Evolutionary conservation across 2,888 invertebrate species (phyloP).

Genomic region (Phortica okadai): DNA sequence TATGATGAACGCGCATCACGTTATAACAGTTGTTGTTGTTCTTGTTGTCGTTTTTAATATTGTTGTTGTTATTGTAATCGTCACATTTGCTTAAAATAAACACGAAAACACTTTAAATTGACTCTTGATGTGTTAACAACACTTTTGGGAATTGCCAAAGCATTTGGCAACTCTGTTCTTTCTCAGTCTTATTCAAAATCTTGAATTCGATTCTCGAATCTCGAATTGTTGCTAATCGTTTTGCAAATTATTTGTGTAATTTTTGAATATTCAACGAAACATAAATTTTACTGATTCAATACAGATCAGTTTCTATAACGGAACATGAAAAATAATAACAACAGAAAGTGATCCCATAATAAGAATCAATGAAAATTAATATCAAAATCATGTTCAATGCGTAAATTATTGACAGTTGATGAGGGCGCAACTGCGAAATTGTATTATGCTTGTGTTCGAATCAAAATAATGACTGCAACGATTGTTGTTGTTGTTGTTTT

Average conservation of each 20-base stretch:
- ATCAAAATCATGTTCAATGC: neutral
- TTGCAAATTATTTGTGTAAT: too few relatives aligned
- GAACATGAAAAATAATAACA: conserved; percentile 33
- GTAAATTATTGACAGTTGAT: conserved; percentile 51
- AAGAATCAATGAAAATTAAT: conserved; percentile 19
- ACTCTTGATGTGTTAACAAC: conserved; percentile 57
- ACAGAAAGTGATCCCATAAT: conserved; percentile 9
- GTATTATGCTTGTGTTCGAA: neutral
- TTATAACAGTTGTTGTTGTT: neutral
- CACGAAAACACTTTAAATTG: conserved; percentile 59
- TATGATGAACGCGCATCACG: conserved; percentile 35
- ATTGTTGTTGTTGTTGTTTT: conserved; percentile 28
- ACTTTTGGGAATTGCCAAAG: conserved; percentile 51
- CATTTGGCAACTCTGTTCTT: too few relatives aligned
- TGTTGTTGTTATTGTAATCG: conserved; percentile 10
- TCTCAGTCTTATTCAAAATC: too few relatives aligned
- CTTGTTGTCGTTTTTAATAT: neutral
- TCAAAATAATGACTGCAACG: conserved; percentile 13
- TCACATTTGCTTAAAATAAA: neutral
- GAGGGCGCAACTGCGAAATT: conserved; percentile 40
- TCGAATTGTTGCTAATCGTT: too few relatives aligned
- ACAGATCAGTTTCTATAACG: neutral
- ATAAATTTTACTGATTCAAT: too few relatives aligned
- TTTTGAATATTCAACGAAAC: too few relatives aligned
- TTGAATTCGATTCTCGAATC: too few relatives aligned